phyloP scores from a whole-genome alignment of 1,140 invertebrate species.

The Cataglyphis hispanica region DNA sequence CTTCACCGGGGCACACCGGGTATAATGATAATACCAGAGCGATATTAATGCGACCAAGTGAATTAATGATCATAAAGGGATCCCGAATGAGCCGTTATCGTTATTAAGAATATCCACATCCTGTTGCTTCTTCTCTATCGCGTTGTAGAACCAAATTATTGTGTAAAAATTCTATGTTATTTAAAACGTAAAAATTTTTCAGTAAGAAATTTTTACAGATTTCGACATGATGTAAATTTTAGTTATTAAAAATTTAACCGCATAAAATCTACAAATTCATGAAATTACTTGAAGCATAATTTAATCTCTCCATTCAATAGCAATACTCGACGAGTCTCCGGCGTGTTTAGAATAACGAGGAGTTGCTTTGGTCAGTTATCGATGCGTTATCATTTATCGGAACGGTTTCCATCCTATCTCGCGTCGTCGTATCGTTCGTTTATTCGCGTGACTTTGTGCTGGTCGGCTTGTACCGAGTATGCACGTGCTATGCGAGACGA shows the following conservation, averaged over 20 bases:
- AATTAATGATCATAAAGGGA: constrained; percentile 71
- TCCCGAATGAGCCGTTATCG: constrained; percentile 64
- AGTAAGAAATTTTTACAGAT: no score
- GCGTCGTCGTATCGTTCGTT: neutral
- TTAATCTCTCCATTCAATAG: neutral
- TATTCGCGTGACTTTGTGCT: constrained; percentile 10
- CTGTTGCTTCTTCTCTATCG: constrained; percentile 47
- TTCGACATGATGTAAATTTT: neutral
- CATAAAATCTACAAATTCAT: neutral
- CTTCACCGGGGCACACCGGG: neutral
- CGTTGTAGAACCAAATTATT: neutral
- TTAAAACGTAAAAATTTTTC: no score
- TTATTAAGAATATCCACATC: constrained; percentile 73
- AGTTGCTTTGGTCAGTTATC: constrained; percentile 37
- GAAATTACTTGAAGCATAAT: neutral
- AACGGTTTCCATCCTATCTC: constrained; percentile 34
- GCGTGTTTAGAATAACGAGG: constrained; percentile 6
- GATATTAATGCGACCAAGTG: constrained; percentile 63
- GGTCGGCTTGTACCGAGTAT: constrained; percentile 22
- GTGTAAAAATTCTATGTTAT: neutral
- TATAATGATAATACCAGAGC: constrained; percentile 32
- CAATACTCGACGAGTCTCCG: neutral
- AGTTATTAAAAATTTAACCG: neutral
- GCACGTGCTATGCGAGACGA: constrained; percentile 23
- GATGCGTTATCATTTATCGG: constrained; percentile 39